Percentiles rank a stretch among this genome's conserved stretches.
Evolutionary conservation across 1,140 invertebrate species (phyloP).

Genomic region (Pogonus chalceus): DNA sequence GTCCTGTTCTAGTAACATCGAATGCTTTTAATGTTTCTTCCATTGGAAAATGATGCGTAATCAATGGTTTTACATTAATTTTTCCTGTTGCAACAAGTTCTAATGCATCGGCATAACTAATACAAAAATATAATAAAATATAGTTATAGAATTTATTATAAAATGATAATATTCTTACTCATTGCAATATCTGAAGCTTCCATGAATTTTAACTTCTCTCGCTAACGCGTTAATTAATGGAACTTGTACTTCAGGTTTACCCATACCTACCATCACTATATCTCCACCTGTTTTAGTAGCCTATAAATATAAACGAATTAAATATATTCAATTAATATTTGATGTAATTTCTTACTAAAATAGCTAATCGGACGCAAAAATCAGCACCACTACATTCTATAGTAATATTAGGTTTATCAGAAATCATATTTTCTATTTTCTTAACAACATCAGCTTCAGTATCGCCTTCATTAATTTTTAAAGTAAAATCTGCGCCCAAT

Average conservation of each 20-base stretch:
- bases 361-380: conserved; percentile 61
- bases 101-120: conserved; percentile 75
- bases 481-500: conserved; percentile 66
- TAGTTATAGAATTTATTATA: not conserved
- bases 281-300: conserved; percentile 74
- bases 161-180: conserved; percentile 45
- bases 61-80: conserved; percentile 76
- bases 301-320: no score
- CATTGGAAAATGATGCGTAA: conserved; percentile 83
- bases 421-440: conserved; percentile 52
- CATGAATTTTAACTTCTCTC: conserved; percentile 82
- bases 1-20: conserved; percentile 61
- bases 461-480: conserved; percentile 50
- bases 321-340: conserved; percentile 3
- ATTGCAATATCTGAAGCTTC: conserved; percentile 86
- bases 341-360: conserved; percentile 48
- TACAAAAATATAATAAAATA: conserved; percentile 27
- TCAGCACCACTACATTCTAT: conserved; percentile 85
- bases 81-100: conserved; percentile 72
- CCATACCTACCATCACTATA: conserved; percentile 78
- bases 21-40: conserved; percentile 82
- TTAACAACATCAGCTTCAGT: conserved; percentile 50
- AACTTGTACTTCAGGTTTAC: conserved; percentile 63
- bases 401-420: conserved; percentile 59
- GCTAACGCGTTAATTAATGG: conserved; percentile 70